These are phyloP conservation scores for Hiodon tergisus DNA, from an alignment of 2,113 vertebrate genomes.

Conservation along the genomic window DNA sequence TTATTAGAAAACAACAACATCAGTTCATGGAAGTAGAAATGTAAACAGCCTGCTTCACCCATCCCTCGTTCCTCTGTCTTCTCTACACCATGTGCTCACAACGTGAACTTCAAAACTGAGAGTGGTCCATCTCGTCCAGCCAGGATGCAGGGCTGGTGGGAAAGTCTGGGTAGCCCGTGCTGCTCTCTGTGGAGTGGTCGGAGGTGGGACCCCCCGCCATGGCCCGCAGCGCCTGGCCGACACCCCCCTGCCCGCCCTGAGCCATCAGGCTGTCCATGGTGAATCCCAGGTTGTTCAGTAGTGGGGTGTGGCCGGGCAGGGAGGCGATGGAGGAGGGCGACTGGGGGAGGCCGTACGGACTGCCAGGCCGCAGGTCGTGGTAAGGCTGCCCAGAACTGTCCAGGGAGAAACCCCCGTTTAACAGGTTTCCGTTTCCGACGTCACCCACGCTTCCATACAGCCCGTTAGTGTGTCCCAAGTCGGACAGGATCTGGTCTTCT, in stretches of 20 bases:
- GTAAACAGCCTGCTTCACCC: slow-evolving; percentile 40
- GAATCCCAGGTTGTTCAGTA: slow-evolving; percentile 89
- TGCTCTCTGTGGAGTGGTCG: slow-evolving; percentile 96
- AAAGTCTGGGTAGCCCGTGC: slow-evolving; percentile 97
- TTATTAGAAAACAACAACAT: slow-evolving; percentile 31
- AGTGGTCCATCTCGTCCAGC: slow-evolving; percentile 98
- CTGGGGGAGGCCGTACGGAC: slow-evolving; percentile 89
- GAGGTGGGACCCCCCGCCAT: slow-evolving; percentile 91
- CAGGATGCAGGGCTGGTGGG: slow-evolving; percentile 97
- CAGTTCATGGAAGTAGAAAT: slow-evolving; percentile 42
- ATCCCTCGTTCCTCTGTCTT: slow-evolving; percentile 27
- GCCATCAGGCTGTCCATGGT: slow-evolving; percentile 81
- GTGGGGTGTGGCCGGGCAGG: slow-evolving; percentile 83
- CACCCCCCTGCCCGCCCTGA: slow-evolving; percentile 74
- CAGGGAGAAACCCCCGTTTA: slow-evolving; percentile 84
- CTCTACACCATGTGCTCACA: background rate
- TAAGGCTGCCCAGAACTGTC: slow-evolving; percentile 83
- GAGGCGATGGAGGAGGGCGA: slow-evolving; percentile 93
- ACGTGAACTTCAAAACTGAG: slow-evolving; percentile 79
- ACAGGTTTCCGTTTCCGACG: slow-evolving; percentile 69
- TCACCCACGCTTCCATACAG: slow-evolving; percentile 83
- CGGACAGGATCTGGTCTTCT: slow-evolving; percentile 96
- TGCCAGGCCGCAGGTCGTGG: slow-evolving; percentile 85
- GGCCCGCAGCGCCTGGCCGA: slow-evolving; percentile 84
- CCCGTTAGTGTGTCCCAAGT: slow-evolving; percentile 82